Evolutionary conservation across 2,888 invertebrate species (phyloP).

Genomic region (Anaspis maculata): DNA sequence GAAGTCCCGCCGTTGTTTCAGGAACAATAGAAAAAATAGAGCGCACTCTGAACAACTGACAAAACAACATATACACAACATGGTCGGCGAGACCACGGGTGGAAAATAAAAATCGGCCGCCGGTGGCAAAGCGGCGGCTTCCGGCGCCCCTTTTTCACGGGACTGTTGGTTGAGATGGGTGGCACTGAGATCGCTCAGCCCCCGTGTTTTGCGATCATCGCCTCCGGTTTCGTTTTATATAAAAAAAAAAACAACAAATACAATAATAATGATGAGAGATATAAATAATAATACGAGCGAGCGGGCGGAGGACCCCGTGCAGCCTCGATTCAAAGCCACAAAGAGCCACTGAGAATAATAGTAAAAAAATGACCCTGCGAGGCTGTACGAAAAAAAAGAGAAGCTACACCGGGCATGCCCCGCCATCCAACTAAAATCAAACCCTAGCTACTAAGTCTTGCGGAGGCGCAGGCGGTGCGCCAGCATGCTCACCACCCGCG

Average conservation of each 20-base stretch:
- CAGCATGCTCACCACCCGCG: slow-evolving; percentile 22
- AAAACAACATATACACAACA: slow-evolving; percentile 37
- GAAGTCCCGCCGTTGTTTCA: slow-evolving; percentile 26
- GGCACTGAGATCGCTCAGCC: slow-evolving; percentile 41
- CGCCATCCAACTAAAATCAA: slow-evolving; percentile 19
- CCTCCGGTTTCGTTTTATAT: slow-evolving; percentile 30
- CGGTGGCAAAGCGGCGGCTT: slow-evolving; percentile 6
- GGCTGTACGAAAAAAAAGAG: slow-evolving; percentile 1
- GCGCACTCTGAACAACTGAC: slow-evolving; percentile 36
- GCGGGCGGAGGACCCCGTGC: neutral
- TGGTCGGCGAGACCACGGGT: too few relatives aligned
- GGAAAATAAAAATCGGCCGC: too few relatives aligned
- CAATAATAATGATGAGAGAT: slow-evolving; percentile 32
- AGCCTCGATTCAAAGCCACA: too few relatives aligned
- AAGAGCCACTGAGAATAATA: too few relatives aligned
- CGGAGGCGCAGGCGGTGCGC: slow-evolving; percentile 21
- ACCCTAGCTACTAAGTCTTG: slow-evolving; percentile 34
- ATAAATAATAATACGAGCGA: slow-evolving; percentile 34
- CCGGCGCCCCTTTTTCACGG: too few relatives aligned
- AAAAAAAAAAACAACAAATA: slow-evolving; percentile 30
- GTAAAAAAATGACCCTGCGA: too few relatives aligned
- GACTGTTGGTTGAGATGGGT: slow-evolving; percentile 13
- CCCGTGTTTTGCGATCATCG: slow-evolving; percentile 28
- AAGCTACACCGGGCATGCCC: slow-evolving; percentile 15
- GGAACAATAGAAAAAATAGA: slow-evolving; percentile 40